Evolutionary conservation across 2,888 invertebrate species (phyloP), one percentile per base, ranked within the genome.

Genomic region (Colostygia pectinataria): DNA sequence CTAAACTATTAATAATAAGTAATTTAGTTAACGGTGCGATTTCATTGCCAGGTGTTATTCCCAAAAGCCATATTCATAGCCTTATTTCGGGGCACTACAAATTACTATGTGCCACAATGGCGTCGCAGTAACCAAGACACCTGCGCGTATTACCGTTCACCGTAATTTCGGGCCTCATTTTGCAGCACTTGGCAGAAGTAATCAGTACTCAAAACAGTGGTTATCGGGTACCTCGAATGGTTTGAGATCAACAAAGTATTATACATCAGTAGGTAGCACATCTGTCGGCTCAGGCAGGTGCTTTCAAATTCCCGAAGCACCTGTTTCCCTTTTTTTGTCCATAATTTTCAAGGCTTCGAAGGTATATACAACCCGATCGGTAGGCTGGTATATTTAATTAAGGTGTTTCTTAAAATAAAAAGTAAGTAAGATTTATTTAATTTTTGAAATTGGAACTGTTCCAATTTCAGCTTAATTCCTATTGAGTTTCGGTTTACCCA

Each of bases 321-420:
- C 86, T 87, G 86, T 84, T 83, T 71, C 67, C 69, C 64, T 68
- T 78, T 86, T 85, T 83, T 83, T 82, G 70, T 73, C 44, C 60
- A 62, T 48, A 61, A 67, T 71, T 65, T 66, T 63, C 60, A 46
- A 46, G 33, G 36, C 31, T 24, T 9, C 27, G 4, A 28, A 28
- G 9, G 13, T 6, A 20, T 1, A 4, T 20, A 4, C 20, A 5
- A 20, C 20, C 1, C 4, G 1, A 20, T 4, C 2, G 20, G 20
- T 20, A 1, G 20, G 2, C 20, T 20, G 20, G 2, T 20, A n/a
- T n/a, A n/a, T n/a, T n/a, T n/a, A n/a, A n/a, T n/a, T n/a, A n/a
- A n/a, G n/a, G n/a, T n/a, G n/a, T n/a, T n/a, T n/a, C n/a, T n/a
- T n/a, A n/a, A n/a, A n/a, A n/a, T n/a, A n/a, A n/a, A n/a, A n/a